A percentile compares a stretch with the other conserved stretches of the same genome.
These are phyloP conservation scores for Procavia capensis DNA, from an alignment of 2,113 vertebrate genomes.

Conservation along the genomic window DNA sequence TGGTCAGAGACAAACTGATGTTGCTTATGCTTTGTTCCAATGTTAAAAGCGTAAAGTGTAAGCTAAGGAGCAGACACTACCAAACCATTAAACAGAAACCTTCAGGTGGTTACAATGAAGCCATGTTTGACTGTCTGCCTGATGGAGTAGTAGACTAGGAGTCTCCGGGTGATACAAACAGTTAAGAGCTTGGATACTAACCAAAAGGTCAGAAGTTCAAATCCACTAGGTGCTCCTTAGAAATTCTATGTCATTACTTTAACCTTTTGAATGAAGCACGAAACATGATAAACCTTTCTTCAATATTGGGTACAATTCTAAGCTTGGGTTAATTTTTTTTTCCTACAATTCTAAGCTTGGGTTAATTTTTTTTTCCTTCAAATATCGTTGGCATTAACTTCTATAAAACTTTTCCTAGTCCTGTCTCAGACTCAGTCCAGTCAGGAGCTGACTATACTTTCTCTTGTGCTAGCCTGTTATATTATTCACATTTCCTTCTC, in stretches of 20 bases:
- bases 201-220: too few species aligned
- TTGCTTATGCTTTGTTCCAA: slow-evolving; percentile 59
- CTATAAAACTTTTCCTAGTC: not conserved
- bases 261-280: not conserved
- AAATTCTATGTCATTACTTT: not conserved
- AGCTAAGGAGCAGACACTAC: not conserved
- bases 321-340: not conserved
- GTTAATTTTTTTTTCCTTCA: not conserved
- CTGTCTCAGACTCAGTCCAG: not conserved
- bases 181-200: too few species aligned
- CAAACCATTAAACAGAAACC: not conserved
- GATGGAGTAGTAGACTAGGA: too few species aligned
- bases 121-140: too few species aligned
- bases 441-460: not conserved
- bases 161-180: too few species aligned
- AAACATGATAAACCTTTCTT: not conserved
- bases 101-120: too few species aligned
- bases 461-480: not conserved
- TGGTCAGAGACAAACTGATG: not conserved
- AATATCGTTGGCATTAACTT: not conserved
- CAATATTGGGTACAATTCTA: not conserved
- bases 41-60: slow-evolving; percentile 14
- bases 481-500: not conserved
- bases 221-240: slow-evolving; percentile 16
- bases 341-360: not conserved